phyloP scores from a whole-genome alignment of 1,140 invertebrate species.

The Xylocopa sonorina region DNA sequence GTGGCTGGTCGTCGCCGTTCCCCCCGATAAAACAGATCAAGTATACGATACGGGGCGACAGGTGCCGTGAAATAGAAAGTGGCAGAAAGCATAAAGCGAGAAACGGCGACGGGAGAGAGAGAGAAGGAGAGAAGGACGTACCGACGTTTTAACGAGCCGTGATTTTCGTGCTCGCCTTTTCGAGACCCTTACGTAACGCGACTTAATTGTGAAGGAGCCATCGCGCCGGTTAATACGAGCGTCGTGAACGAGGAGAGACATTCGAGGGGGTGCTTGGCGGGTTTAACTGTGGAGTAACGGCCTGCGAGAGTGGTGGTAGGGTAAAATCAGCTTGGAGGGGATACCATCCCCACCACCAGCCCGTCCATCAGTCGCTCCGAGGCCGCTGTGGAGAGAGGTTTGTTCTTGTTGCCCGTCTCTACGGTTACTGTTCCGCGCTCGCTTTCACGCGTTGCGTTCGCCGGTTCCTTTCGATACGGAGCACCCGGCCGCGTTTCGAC shows the following conservation, averaged over 20 bases:
- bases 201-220: constrained; percentile 82
- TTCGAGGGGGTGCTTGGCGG: constrained; percentile 69
- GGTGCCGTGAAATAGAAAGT: constrained; percentile 43
- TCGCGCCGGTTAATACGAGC: constrained; percentile 80
- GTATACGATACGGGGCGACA: constrained; percentile 44
- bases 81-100: constrained; percentile 31
- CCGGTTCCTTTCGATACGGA: neutral
- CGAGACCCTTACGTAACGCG: constrained; percentile 79
- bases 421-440: constrained; percentile 15
- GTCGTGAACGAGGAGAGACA: constrained; percentile 63
- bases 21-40: constrained; percentile 57
- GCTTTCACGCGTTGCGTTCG: constrained; percentile 14
- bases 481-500: constrained; percentile 6
- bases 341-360: constrained; percentile 72
- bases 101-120: neutral
- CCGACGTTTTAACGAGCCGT: constrained; percentile 70
- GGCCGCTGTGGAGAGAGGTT: constrained; percentile 64
- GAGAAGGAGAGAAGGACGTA: constrained; percentile 47
- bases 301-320: constrained; percentile 28
- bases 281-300: constrained; percentile 64
- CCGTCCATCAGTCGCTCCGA: constrained; percentile 75
- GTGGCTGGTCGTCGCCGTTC: constrained; percentile 26
- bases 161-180: constrained; percentile 73
- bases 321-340: constrained; percentile 45
- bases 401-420: constrained; percentile 37